Conservation (phyloP, 2,113 vertebrate species). For the Phylloscopus whistleri region DNA sequence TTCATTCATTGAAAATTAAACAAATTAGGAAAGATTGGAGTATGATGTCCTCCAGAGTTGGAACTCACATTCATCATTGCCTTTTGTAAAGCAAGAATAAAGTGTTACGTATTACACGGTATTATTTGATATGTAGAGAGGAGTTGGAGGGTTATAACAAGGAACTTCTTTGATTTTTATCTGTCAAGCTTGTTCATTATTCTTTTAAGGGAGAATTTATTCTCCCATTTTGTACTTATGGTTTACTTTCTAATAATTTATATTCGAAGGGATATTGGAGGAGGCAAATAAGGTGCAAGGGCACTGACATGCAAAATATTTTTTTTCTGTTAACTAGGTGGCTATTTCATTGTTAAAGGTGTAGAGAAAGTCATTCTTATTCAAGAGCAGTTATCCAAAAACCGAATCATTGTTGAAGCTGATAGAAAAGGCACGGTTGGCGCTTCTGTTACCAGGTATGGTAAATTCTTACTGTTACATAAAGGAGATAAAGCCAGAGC, state of each 20-base stretch:
- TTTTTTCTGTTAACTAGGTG: slow-evolving; percentile 75
- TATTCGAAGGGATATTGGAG: background rate
- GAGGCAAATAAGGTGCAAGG: background rate
- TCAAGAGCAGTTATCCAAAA: slow-evolving; percentile 98
- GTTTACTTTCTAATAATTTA: background rate
- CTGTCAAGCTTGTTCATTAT: background rate
- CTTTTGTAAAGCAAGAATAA: background rate
- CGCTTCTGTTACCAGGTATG: slow-evolving; percentile 95
- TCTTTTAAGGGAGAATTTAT: background rate
- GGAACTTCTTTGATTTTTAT: background rate
- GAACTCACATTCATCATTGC: background rate
- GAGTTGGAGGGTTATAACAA: background rate
- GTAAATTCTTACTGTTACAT: background rate
- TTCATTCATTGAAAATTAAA: background rate
- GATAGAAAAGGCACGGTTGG: slow-evolving; percentile 95
- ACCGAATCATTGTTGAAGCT: slow-evolving; percentile 97
- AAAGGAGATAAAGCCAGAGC: background rate
- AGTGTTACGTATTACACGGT: background rate
- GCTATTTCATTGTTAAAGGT: slow-evolving; percentile 98
- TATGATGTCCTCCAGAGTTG: background rate
- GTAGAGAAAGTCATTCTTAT: slow-evolving; percentile 98
- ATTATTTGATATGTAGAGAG: background rate
- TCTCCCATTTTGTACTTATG: background rate
- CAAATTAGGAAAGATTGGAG: background rate
- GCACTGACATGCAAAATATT: background rate